Percentiles rank a stretch among this genome's conserved stretches.
These are phyloP conservation scores for Engystomops pustulosus DNA, from an alignment of 2,113 vertebrate genomes.

Conservation along the genomic window DNA sequence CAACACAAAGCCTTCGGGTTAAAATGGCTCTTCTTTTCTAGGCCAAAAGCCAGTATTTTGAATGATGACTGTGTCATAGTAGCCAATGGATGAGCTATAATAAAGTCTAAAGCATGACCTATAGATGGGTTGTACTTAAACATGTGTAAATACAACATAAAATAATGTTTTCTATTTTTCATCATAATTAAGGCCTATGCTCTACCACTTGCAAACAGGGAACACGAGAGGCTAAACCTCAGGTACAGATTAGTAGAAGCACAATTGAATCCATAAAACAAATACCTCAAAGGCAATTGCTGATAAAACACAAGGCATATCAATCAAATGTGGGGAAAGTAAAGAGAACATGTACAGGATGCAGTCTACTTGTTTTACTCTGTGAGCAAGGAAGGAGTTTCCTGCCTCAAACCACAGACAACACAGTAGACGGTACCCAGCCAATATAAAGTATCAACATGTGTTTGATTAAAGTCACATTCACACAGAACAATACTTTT, in stretches of 20 bases:
- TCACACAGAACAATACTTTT: background rate
- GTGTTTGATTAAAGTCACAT: background rate
- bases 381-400: background rate
- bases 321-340: background rate
- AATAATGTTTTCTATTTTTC: background rate
- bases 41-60: conserved; percentile 48
- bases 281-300: background rate
- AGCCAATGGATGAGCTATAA: conserved; percentile 15
- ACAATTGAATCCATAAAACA: background rate
- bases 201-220: background rate
- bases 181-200: background rate
- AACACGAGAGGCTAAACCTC: background rate
- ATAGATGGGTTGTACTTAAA: background rate
- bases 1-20: conserved; percentile 48
- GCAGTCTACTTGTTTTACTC: background rate
- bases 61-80: conserved; percentile 45
- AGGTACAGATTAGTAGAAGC: background rate
- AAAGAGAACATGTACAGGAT: background rate
- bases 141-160: background rate
- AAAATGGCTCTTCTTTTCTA: conserved; percentile 52
- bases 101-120: background rate
- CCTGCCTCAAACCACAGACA: background rate
- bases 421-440: background rate
- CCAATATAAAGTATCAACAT: background rate
- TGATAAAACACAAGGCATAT: background rate